Percentiles rank a stretch among this genome's conserved stretches.
Conservation (phyloP, 2,888 invertebrate species). For the Drosophila tripunctata region DNA sequence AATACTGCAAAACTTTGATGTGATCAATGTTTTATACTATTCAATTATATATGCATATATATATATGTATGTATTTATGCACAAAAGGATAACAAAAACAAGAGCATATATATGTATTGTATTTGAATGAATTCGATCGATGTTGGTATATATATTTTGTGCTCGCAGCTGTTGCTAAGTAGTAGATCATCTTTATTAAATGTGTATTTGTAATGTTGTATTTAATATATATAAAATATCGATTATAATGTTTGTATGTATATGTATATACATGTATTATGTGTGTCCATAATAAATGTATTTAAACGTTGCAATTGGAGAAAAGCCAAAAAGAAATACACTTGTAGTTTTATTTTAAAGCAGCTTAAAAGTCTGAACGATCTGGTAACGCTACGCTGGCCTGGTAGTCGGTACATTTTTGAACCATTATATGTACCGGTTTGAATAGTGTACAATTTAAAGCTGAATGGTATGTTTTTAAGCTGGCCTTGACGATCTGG, state of each 20-base stretch:
- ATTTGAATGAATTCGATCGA: slow-evolving; percentile 9
- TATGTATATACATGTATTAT: slow-evolving; percentile 27
- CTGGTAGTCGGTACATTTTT: too few relatives aligned
- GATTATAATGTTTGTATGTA: slow-evolving; percentile 42
- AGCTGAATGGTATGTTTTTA: too few relatives aligned
- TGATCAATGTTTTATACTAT: slow-evolving; percentile 42
- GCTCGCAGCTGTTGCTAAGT: slow-evolving; percentile 47
- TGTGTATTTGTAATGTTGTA: slow-evolving; percentile 65
- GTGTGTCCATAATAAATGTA: slow-evolving; percentile 40
- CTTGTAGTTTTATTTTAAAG: not conserved
- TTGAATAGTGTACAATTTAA: too few relatives aligned
- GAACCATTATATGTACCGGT: too few relatives aligned
- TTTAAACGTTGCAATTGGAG: slow-evolving; percentile 38
- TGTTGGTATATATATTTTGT: slow-evolving; percentile 45
- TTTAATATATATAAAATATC: too few relatives aligned
- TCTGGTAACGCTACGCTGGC: too few relatives aligned
- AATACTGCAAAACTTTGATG: slow-evolving; percentile 25
- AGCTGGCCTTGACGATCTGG: too few relatives aligned
- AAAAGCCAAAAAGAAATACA: not conserved
- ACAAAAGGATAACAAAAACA: slow-evolving; percentile 2
- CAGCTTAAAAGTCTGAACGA: too few relatives aligned
- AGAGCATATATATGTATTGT: not conserved
- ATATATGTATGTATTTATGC: slow-evolving; percentile 5
- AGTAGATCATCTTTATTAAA: slow-evolving; percentile 40
- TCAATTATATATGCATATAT: slow-evolving; percentile 8